Conservation (phyloP, 2,797 vertebrate species). For the Cottoperca gobio region DNA sequence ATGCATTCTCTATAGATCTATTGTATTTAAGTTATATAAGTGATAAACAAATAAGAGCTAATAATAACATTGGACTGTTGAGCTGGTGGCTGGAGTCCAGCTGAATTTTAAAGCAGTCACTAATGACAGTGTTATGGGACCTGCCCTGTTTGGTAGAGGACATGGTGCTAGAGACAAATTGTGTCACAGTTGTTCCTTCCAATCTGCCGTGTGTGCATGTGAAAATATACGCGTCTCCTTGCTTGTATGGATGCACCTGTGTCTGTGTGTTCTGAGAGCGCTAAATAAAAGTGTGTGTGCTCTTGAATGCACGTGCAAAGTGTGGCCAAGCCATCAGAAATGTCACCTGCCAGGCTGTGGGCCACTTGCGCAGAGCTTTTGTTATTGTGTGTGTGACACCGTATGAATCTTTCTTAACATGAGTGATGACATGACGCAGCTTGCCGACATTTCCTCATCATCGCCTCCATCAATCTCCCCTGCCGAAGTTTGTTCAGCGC, state of each 20-base stretch:
- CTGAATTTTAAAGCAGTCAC: constrained; percentile 42
- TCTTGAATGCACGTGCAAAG: constrained; percentile 25
- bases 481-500: constrained; percentile 1
- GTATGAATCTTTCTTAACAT: constrained; percentile 61
- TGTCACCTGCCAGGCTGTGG: constrained; percentile 62
- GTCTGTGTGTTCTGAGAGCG: constrained; percentile 10
- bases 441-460: constrained; percentile 37
- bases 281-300: constrained; percentile 2
- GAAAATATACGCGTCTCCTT: not conserved
- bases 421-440: constrained; percentile 49
- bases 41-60: constrained; percentile 51
- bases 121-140: constrained; percentile 37
- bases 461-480: constrained; percentile 41
- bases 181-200: constrained; percentile 25
- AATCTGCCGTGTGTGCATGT: not conserved
- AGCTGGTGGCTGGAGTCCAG: constrained; percentile 48
- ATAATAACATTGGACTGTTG: constrained; percentile 47
- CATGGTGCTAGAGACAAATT: constrained; percentile 26
- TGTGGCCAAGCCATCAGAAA: constrained; percentile 56
- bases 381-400: constrained; percentile 13
- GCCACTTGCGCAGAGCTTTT: constrained; percentile 45
- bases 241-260: constrained; percentile 3
- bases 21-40: constrained; percentile 45
- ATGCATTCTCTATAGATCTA: not conserved
- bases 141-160: constrained; percentile 29